Evolutionary conservation across 2,888 invertebrate species (phyloP), one percentile per base, ranked within the genome.

Genomic region (Hyposoter didymator): DNA sequence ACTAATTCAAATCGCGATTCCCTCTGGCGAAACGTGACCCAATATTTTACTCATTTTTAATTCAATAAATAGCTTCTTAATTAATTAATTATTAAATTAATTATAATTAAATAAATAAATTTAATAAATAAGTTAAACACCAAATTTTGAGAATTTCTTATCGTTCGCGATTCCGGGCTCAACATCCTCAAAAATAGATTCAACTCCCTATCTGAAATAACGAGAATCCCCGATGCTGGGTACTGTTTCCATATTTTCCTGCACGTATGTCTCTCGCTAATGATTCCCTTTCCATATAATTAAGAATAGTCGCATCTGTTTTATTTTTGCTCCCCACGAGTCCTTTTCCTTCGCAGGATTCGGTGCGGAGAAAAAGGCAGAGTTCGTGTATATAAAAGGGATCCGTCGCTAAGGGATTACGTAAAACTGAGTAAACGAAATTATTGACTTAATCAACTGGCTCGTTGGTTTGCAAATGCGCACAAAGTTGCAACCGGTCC

Each of bases 381-480:
- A 19, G 19, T 52, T 19, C 10, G 2, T 19, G 19, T 2, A 19
- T 19, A 28, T 28, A 28, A 8, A 52, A 17, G n/a, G 10, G 19
- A 52, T 52, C 8, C 19, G 52, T 67, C 22, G 28, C 10, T 79
- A 19, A 22, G 55, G 45, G 22, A 80, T 72, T 28, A 74, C 62
- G 32, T 7, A 47, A 32, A 83, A 85, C 52, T 67, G 66, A 80
- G 76, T 85, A 72, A 80, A 55, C 72, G 49, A n/a, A 39, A 72
- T 83, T 76, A 82, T 78, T 85, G 47, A 66, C 76, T 83, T 67
- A 67, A 67, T 83, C 72, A 82, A 79, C 66, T 85, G 32, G 45
- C 55, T 52, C 70, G 74, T 67, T 59, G 35, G 67, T 62, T 79
- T 35, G 28, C 64, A 32, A 55, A 82, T 82, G 64, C 22, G 64